Evolutionary conservation across 2,797 vertebrate genomes (phyloP).

Genomic region (Mastacembelus armatus): DNA sequence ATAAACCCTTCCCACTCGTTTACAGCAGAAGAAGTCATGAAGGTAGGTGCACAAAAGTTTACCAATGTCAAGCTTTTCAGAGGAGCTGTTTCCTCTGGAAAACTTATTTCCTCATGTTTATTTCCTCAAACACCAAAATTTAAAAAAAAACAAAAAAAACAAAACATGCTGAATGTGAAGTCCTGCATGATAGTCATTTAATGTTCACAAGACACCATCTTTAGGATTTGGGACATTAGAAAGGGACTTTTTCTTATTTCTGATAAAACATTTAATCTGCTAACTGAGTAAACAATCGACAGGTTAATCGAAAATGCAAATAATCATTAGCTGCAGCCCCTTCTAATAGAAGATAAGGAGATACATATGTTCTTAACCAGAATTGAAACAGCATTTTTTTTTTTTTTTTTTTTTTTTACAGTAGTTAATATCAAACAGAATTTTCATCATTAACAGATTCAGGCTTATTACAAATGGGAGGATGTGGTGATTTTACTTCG

Average conservation of each 20-base stretch:
- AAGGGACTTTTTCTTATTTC: not conserved
- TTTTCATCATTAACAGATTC: not conserved
- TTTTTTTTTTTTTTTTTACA: not conserved
- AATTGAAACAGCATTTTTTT: too few species aligned
- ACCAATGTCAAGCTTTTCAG: not conserved
- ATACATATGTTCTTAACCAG: too few species aligned
- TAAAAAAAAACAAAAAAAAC: too few species aligned
- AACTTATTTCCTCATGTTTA: constrained; percentile 41
- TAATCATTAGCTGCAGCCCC: not conserved
- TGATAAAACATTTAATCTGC: not conserved
- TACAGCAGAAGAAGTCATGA: constrained; percentile 44
- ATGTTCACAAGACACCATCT: too few species aligned
- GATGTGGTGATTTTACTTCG: not conserved
- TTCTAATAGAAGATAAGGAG: not conserved
- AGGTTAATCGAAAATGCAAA: not conserved
- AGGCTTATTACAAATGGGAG: not conserved
- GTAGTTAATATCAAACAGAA: not conserved
- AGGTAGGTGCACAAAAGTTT: constrained; percentile 58
- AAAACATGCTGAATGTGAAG: too few species aligned
- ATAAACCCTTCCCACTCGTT: not conserved
- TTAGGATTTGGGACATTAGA: too few species aligned
- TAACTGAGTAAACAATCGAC: not conserved
- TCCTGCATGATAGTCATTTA: too few species aligned
- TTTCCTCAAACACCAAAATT: too few species aligned
- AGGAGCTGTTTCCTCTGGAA: not conserved